Base-by-base conservation (phyloP, 2,113 vertebrate genomes). In the Strix uralensis region DNA sequence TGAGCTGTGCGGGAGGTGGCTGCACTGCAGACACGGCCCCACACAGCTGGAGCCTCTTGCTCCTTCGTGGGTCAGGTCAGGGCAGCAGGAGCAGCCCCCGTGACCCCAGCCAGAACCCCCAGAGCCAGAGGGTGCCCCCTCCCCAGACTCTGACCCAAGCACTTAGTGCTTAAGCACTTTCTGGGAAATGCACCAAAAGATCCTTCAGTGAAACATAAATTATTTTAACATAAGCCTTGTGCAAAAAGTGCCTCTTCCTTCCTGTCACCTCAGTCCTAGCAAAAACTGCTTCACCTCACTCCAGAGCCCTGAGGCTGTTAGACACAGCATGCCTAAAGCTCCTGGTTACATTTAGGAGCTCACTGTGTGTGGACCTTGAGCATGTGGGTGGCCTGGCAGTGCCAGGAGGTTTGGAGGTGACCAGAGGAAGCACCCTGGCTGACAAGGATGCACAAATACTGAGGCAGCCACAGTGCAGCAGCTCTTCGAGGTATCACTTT, bases 31-130 rank as follows among this genome's bases (percentile, higher is more conserved):
- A 14, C 71, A 3, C 57, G 42, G 86, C 57, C 57, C 58, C 8
- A 44, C 1, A 0, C 1, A 5, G 42, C 87, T 11, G 36, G 4
- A 70, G 54, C 75, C 80, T 70, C 66, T 66, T 5, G 63, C 78
- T 59, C 63, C 85, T n/a, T 5, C 3, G 0, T 5, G 44, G 71
- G 15, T 11, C 0, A 0, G 63, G 44, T 4, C 44, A 46, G 44
- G 18, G 38, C 5, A 1, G 27, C 74, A 65, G 32, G 8, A 38
- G 23, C 62, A 47, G 52, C 17, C 55, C 72, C 47, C 17, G 2
- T 0, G 1, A 14, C 7, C 16, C 58, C n/a, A n/a, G n/a, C 7
- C 5, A 77, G 23, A 67, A 23, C 36, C 26, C 52, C 77, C 34
- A 0, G 27, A 11, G 16, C 67, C 7, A 22, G 26, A 21, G 27